These are phyloP conservation scores for Ciona savignyi DNA, from an alignment of 23 tunicate species.

Conservation along the genomic window DNA sequence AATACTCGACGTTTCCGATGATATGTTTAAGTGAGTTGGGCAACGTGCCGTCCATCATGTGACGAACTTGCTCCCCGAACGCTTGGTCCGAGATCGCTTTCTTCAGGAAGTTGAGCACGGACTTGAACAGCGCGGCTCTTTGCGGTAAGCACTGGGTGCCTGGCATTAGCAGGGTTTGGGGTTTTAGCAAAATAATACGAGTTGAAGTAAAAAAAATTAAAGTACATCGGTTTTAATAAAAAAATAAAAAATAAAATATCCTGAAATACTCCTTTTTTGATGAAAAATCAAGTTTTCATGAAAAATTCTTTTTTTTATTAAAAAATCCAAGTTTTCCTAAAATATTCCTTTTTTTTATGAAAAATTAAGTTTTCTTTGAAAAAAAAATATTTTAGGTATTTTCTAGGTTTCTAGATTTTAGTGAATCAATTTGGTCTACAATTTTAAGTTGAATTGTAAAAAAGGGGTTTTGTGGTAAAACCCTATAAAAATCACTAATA, in stretches of 20 bases:
- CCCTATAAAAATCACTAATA: too few species aligned
- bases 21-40: slow-evolving; percentile 93
- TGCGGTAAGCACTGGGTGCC: slow-evolving; percentile 97
- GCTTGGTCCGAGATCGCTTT: slow-evolving; percentile 94
- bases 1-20: slow-evolving; percentile 92
- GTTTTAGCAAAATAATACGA: neutral
- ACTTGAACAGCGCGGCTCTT: slow-evolving; percentile 92
- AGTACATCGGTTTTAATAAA: too few species aligned
- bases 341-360: too few species aligned
- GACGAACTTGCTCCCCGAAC: slow-evolving; percentile 91
- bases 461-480: too few species aligned
- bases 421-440: too few species aligned
- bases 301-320: neutral
- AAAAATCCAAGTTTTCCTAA: neutral
- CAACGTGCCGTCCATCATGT: slow-evolving; percentile 95
- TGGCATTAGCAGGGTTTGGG: slow-evolving; percentile 6
- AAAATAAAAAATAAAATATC: too few species aligned
- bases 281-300: neutral
- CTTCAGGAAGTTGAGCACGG: slow-evolving; percentile 89
- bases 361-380: too few species aligned
- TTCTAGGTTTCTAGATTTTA: too few species aligned
- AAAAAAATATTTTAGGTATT: too few species aligned
- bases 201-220: neutral
- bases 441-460: too few species aligned
- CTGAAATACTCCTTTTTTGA: neutral